Conservation (phyloP, 2,797 vertebrate species). For the Lacerta viridis region DNA sequence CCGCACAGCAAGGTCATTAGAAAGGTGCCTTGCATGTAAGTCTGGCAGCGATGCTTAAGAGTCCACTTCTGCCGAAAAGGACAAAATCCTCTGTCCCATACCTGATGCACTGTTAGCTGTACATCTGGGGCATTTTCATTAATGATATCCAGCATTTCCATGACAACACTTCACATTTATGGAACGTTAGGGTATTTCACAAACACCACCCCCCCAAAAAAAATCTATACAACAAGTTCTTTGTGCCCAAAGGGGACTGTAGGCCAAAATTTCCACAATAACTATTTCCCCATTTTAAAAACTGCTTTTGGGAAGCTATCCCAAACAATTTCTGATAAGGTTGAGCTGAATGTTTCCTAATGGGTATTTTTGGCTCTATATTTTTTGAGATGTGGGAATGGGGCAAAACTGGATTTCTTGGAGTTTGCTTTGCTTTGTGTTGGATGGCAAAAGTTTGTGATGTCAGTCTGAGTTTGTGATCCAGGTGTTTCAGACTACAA, state of each 20-base stretch:
- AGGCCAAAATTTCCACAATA: neutral
- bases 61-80: neutral
- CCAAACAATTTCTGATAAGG: neutral
- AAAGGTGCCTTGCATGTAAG: neutral
- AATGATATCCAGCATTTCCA: neutral
- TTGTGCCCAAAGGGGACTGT: too few species aligned
- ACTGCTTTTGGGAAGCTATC: neutral
- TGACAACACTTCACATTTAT: neutral
- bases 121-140: conserved; percentile 25
- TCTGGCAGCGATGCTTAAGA: neutral
- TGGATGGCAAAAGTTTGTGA: too few species aligned
- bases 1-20: neutral
- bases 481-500: too few species aligned
- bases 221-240: neutral
- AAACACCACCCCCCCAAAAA: neutral
- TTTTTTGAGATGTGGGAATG: neutral
- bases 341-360: neutral
- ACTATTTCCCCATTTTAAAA: neutral
- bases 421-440: neutral
- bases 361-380: neutral
- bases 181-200: neutral
- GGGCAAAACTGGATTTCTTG: too few species aligned
- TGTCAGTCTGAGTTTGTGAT: too few species aligned
- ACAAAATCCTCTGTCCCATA: rapidly evolving
- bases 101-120: neutral